Conservation (phyloP, 2,797 vertebrate genomes). For the Erethizon dorsatum region DNA sequence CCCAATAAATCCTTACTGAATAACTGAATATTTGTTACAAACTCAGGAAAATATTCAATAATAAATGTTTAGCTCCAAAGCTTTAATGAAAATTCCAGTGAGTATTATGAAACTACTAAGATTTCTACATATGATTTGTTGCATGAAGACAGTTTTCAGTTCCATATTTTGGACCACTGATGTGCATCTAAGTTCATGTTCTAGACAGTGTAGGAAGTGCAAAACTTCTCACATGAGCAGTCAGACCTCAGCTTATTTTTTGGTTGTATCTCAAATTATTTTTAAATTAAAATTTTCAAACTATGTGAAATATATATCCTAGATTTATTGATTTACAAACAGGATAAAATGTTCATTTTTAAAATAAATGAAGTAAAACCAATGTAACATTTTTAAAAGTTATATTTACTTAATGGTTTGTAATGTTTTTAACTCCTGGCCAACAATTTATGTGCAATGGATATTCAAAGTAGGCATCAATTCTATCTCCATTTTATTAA, state of each 20-base stretch:
- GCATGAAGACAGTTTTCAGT: neutral
- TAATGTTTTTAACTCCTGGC: slow-evolving; percentile 32
- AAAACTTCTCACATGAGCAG: neutral
- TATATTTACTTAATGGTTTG: neutral
- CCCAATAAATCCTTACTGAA: neutral
- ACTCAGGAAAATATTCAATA: neutral
- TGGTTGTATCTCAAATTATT: slow-evolving; percentile 5
- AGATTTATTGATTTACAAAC: neutral
- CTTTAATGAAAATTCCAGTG: slow-evolving; percentile 39
- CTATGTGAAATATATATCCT: neutral
- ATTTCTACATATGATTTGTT: slow-evolving; percentile 26
- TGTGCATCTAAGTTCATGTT: neutral
- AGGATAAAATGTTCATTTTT: slow-evolving; percentile 26
- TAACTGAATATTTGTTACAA: slow-evolving; percentile 10
- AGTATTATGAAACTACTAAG: neutral
- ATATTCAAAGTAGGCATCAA: neutral
- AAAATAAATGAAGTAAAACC: slow-evolving; percentile 13
- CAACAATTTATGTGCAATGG: neutral
- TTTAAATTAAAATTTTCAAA: slow-evolving; percentile 54
- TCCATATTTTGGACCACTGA: neutral
- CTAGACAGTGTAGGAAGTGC: neutral
- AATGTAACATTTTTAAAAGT: slow-evolving; percentile 21
- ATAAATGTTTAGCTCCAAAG: neutral
- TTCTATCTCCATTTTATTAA: slow-evolving; percentile 39
- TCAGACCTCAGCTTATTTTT: slow-evolving; percentile 16